Percentiles rank a stretch among this genome's conserved stretches.
Evolutionary conservation across 1,140 invertebrate genomes (phyloP).

Genomic region (silkworm (Bombyx mori)): DNA sequence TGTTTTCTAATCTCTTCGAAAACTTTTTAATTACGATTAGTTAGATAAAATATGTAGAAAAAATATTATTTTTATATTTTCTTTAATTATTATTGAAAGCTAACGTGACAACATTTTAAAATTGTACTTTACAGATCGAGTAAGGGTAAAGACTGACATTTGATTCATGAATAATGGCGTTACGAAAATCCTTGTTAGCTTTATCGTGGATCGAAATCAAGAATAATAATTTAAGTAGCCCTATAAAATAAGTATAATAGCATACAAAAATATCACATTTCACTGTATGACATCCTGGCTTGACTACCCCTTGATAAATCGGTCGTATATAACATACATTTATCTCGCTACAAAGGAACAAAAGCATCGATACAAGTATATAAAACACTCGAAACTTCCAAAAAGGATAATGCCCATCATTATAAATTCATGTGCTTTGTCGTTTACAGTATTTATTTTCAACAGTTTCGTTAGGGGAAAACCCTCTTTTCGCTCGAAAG

Average conservation of each 20-base stretch:
- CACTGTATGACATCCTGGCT: slow-evolving; percentile 53
- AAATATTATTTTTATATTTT: no score
- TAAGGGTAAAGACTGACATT: no score
- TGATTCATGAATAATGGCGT: no score
- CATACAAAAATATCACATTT: slow-evolving; percentile 57
- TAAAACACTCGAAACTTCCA: slow-evolving; percentile 66
- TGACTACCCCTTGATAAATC: slow-evolving; percentile 41
- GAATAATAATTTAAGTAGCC: no score
- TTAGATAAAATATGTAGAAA: no score
- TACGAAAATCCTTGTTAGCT: no score
- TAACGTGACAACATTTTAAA: no score
- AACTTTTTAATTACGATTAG: no score
- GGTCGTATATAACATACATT: slow-evolving; percentile 45
- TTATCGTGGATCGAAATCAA: no score
- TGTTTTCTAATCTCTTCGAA: no score
- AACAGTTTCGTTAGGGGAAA: slow-evolving; percentile 61
- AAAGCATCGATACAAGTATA: slow-evolving; percentile 58
- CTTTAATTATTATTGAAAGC: no score
- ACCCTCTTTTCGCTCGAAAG: slow-evolving; percentile 63
- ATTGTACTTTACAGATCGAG: no score
- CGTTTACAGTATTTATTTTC: slow-evolving; percentile 69
- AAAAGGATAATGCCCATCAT: slow-evolving; percentile 66
- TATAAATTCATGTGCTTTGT: slow-evolving; percentile 69
- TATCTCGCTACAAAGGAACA: slow-evolving; percentile 62
- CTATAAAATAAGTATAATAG: slow-evolving; percentile 12